phyloP scores from a whole-genome alignment of 1,140 invertebrate species.

The Chironomus tepperi region DNA sequence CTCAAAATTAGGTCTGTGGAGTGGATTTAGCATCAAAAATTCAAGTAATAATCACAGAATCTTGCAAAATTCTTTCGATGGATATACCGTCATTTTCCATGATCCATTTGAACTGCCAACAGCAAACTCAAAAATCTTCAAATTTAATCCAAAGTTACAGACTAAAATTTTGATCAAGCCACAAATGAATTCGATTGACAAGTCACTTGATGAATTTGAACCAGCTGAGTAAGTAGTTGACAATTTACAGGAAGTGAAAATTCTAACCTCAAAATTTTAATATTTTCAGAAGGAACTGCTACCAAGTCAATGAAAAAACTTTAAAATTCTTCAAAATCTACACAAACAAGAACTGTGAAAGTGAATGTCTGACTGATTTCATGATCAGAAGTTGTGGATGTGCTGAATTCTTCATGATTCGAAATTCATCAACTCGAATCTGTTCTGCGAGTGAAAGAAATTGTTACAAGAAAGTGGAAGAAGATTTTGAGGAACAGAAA shows the following conservation, averaged over 20 bases:
- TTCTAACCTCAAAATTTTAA: not conserved
- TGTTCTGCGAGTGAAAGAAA: too few relatives aligned
- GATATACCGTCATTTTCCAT: not conserved
- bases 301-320: slow-evolving; percentile 50
- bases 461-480: too few relatives aligned
- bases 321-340: slow-evolving; percentile 58
- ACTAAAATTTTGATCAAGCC: not conserved
- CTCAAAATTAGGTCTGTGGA: not conserved
- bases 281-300: slow-evolving; percentile 34
- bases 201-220: not conserved
- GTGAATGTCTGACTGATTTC: not conserved
- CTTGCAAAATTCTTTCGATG: too few relatives aligned
- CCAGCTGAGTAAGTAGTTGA: not conserved
- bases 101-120: not conserved
- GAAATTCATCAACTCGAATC: too few relatives aligned
- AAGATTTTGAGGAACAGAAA: too few relatives aligned
- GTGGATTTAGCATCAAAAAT: not conserved
- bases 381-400: not conserved
- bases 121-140: not conserved
- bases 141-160: not conserved
- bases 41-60: slow-evolving; percentile 40
- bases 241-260: too few relatives aligned
- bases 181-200: not conserved
- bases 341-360: slow-evolving; percentile 36
- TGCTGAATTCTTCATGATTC: not conserved